Base-by-base conservation (phyloP, 2,797 vertebrate genomes). In the Urosaurus nigricauda region DNA sequence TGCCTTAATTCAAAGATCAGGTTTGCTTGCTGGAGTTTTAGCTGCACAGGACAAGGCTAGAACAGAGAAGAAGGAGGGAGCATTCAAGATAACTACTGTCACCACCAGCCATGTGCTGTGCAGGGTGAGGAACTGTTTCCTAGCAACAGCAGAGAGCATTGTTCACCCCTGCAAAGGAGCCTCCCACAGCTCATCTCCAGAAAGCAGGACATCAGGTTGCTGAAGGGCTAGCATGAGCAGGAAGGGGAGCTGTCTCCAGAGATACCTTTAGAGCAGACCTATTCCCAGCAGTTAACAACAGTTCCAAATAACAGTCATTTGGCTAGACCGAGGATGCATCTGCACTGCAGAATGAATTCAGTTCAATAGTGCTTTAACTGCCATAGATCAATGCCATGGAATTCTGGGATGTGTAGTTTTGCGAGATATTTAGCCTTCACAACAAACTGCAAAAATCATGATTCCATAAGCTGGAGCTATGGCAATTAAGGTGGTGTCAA, bases 81-180 rank as follows among this genome's bases (percentile, higher is more conserved):
- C 88, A 89, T 80, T 14, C 47, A 68, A 92, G 84, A 92, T 90
- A 94, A 84, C 92, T 88, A 73, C 90, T 89, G 89, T 93, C 92
- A 86, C 24, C 80, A 92, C 24, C 79, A 92, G 88, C 93, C 93
- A 91, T 88, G 92, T 94, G 94, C 91, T 93, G 92, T 92, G 93
- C 88, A 92, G 94, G 93, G 93, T 93, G 95, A 95, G 94, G 92
- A 95, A 93, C 91, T 2, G 95, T 95, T 93, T 93, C 94, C 83
- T 85, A 94, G 95, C 93, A 96, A 96, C 95, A 88, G 92, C 93
- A 90, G 89, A 95, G 92, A 93, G 95, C 94, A 93, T 95, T 91
- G 74, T 92, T 95, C 92, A 92, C 86, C 92, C 91, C 88, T 85
- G 92, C 79, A 83, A 86, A 89, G 79, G 71, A 83, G 63, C 84